phyloP scores from a whole-genome alignment of 2,113 vertebrate species.

The Aix galericulata region DNA sequence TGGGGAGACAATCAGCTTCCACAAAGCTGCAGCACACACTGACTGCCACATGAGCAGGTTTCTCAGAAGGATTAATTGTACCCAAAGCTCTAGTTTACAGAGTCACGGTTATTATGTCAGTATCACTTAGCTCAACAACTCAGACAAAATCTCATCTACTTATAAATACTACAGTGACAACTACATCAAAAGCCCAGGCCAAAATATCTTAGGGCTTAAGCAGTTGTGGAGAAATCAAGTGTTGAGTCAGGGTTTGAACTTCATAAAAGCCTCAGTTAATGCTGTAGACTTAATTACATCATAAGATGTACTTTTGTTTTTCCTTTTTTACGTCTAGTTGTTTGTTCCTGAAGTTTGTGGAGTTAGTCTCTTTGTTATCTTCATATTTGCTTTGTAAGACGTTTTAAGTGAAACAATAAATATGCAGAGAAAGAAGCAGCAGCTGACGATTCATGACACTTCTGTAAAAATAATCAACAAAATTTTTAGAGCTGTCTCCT shows the following conservation, averaged over 20 bases:
- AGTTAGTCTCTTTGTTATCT: not conserved
- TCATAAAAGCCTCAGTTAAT: not conserved
- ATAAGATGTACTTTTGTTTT: not conserved
- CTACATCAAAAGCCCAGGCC: not conserved
- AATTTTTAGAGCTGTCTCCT: not conserved
- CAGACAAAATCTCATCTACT: not conserved
- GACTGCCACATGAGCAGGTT: accelerated
- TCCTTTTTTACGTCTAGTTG: not conserved
- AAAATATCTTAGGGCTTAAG: not conserved
- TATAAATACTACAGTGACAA: not conserved
- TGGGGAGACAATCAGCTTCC: not conserved
- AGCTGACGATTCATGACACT: not conserved
- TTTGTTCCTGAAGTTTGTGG: not conserved
- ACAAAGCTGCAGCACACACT: not conserved
- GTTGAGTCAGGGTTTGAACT: not conserved
- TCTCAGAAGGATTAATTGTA: not conserved
- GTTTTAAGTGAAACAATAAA: not conserved
- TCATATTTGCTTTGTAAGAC: not conserved
- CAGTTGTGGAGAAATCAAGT: not conserved
- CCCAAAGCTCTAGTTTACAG: not conserved
- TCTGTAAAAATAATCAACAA: not conserved
- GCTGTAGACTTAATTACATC: not conserved
- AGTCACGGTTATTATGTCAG: not conserved
- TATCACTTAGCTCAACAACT: not conserved
- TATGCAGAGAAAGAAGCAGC: not conserved